Evolutionary conservation across 2,797 vertebrate species (phyloP).

Genomic region (Trachurus trachurus): DNA sequence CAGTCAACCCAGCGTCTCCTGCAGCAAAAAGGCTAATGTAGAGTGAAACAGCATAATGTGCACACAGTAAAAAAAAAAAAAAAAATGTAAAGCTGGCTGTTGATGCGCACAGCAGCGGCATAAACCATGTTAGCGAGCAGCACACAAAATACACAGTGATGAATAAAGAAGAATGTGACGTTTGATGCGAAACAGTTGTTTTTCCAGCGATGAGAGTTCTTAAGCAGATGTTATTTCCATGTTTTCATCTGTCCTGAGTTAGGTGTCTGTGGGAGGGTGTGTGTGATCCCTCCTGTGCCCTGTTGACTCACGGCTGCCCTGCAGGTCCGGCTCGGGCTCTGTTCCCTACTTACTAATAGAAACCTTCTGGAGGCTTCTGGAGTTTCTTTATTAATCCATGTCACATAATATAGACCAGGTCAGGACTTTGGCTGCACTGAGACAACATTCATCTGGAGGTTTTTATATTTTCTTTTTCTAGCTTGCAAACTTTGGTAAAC

Average conservation of each 20-base stretch:
- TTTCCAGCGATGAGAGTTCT: slow-evolving; percentile 30
- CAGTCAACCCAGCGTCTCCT: slow-evolving; percentile 70
- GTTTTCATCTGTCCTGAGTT: slow-evolving; percentile 83
- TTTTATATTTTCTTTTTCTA: neutral
- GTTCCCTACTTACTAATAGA: slow-evolving; percentile 76
- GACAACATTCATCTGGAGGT: neutral
- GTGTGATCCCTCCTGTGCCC: slow-evolving; percentile 68
- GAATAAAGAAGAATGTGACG: slow-evolving; percentile 34
- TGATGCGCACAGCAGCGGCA: slow-evolving; percentile 35
- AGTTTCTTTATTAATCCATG: slow-evolving; percentile 32
- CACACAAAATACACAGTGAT: slow-evolving; percentile 7
- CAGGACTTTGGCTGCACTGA: neutral
- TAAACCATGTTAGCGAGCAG: slow-evolving; percentile 37
- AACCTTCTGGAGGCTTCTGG: slow-evolving; percentile 75
- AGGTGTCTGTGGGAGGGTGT: slow-evolving; percentile 67
- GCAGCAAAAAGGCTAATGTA: slow-evolving; percentile 78
- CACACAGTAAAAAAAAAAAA: slow-evolving; percentile 31
- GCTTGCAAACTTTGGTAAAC: neutral
- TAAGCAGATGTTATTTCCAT: slow-evolving; percentile 62
- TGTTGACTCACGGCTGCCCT: slow-evolving; percentile 79
- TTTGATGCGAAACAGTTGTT: slow-evolving; percentile 42
- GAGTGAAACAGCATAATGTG: slow-evolving; percentile 74
- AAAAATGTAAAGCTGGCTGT: slow-evolving; percentile 46
- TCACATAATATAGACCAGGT: slow-evolving; percentile 16
- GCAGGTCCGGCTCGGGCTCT: slow-evolving; percentile 64